Conservation (phyloP, 2,113 vertebrate genomes). For the Petromus typicus region DNA sequence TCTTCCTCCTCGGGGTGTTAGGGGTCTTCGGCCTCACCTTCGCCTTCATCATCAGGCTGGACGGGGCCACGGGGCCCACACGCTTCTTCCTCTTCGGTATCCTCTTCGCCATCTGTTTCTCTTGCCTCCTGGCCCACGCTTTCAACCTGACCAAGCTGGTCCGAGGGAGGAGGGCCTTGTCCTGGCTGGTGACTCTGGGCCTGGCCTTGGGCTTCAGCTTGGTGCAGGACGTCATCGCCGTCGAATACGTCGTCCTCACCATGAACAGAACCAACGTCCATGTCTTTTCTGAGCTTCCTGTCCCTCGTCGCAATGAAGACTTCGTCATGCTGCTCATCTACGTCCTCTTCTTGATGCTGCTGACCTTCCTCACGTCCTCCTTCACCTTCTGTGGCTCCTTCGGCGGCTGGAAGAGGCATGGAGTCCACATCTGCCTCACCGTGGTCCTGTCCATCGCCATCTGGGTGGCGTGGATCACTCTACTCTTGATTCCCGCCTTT, state of each 20-base stretch:
- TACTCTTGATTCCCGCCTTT: conserved; percentile 81
- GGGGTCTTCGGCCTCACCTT: conserved; percentile 94
- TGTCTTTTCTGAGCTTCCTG: rapidly evolving
- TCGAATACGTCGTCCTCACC: conserved; percentile 90
- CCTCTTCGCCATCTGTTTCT: conserved; percentile 93
- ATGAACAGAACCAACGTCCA: conserved; percentile 79
- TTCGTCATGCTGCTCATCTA: conserved; percentile 95
- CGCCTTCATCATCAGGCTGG: conserved; percentile 91
- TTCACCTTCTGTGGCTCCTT: conserved; percentile 86
- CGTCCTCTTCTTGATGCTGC: conserved; percentile 90
- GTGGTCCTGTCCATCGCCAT: conserved; percentile 88
- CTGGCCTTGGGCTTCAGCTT: conserved; percentile 87
- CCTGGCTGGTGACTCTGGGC: conserved; percentile 84
- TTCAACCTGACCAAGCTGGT: conserved; percentile 88
- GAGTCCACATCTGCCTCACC: conserved; percentile 88
- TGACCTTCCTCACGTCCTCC: conserved; percentile 86
- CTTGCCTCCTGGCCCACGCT: conserved; percentile 91
- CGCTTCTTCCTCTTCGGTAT: conserved; percentile 94
- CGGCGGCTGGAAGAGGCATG: conserved; percentile 86
- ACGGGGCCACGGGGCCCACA: conserved; percentile 88
- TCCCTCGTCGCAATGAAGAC: conserved; percentile 84
- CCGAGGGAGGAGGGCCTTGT: conserved; percentile 86
- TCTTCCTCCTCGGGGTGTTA: conserved; percentile 91
- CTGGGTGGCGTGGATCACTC: conserved; percentile 94
- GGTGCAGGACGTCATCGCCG: conserved; percentile 92